Conservation (phyloP, 2,888 invertebrate genomes). For the Patella caerulea region DNA sequence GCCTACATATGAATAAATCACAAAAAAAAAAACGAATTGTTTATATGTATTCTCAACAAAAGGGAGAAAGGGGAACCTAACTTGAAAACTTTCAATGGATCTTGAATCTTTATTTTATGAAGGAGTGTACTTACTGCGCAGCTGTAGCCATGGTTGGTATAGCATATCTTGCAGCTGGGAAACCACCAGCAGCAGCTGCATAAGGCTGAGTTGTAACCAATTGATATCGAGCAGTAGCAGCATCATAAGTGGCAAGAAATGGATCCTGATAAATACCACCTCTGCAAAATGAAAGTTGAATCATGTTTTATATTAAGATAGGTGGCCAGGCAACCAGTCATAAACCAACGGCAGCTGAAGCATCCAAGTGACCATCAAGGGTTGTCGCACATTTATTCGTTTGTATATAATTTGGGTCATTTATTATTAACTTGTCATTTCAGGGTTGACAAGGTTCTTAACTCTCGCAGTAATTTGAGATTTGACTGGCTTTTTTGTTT, state of each 20-base stretch:
- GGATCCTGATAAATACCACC: constrained; percentile 94
- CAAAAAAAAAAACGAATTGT: too few species aligned
- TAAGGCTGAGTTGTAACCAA: constrained; percentile 62
- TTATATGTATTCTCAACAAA: not conserved
- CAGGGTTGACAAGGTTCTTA: too few species aligned
- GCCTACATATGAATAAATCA: not conserved
- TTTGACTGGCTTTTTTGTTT: too few species aligned
- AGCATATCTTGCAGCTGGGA: constrained; percentile 56
- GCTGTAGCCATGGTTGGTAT: constrained; percentile 56
- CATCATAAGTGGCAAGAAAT: constrained; percentile 80
- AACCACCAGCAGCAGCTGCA: constrained; percentile 46
- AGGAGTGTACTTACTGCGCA: constrained; percentile 33
- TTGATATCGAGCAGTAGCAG: constrained; percentile 63
- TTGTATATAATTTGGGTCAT: too few species aligned
- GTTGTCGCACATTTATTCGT: too few species aligned
- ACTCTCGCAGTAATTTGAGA: too few species aligned
- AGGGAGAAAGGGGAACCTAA: constrained; percentile 40
- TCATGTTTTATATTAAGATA: constrained; percentile 32
- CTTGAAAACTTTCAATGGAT: constrained; percentile 22
- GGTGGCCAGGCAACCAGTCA: not conserved
- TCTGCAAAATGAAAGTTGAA: constrained; percentile 71
- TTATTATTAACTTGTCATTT: too few species aligned
- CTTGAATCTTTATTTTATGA: too few species aligned
- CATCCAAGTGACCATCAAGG: not conserved
- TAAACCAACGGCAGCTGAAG: too few species aligned